phyloP scores from a whole-genome alignment of 2,888 invertebrate genomes.

The Pharmacophagus antenor region DNA sequence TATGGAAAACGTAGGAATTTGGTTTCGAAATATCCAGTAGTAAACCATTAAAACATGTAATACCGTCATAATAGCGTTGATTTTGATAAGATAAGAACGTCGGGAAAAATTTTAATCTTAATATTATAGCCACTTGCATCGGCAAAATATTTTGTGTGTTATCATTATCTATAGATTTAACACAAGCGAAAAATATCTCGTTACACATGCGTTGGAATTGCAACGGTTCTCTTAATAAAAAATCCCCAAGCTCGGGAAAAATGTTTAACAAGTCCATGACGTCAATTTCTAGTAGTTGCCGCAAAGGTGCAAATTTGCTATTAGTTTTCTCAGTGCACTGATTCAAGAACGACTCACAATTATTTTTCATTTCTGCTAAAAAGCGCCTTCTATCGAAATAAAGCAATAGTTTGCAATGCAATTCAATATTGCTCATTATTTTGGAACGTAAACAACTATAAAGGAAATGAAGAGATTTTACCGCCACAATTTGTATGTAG shows the following conservation, averaged over 20 bases:
- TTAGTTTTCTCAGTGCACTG: conserved; percentile 47
- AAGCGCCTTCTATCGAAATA: conserved; percentile 61
- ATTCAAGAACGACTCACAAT: conserved; percentile 51
- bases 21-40: conserved; percentile 57
- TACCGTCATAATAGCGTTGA: conserved; percentile 44
- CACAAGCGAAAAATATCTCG: conserved; percentile 58
- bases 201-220: conserved; percentile 54
- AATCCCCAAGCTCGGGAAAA: conserved; percentile 50
- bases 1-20: conserved; percentile 58
- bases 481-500: too few species aligned
- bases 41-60: conserved; percentile 53
- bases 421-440: conserved; percentile 45
- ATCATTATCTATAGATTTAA: conserved; percentile 47
- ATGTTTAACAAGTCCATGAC: conserved; percentile 58
- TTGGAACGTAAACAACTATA: conserved; percentile 5
- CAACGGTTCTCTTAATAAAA: conserved; percentile 59
- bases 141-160: conserved; percentile 41
- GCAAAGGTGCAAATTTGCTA: conserved; percentile 60
- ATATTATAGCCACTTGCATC: conserved; percentile 53
- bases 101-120: conserved; percentile 57
- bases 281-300: conserved; percentile 58
- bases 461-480: not conserved
- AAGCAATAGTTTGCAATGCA: conserved; percentile 55
- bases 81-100: conserved; percentile 41
- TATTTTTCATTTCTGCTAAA: conserved; percentile 51